These are phyloP conservation scores for Amblyraja radiata DNA, from an alignment of 2,797 vertebrate genomes.

Conservation along the genomic window DNA sequence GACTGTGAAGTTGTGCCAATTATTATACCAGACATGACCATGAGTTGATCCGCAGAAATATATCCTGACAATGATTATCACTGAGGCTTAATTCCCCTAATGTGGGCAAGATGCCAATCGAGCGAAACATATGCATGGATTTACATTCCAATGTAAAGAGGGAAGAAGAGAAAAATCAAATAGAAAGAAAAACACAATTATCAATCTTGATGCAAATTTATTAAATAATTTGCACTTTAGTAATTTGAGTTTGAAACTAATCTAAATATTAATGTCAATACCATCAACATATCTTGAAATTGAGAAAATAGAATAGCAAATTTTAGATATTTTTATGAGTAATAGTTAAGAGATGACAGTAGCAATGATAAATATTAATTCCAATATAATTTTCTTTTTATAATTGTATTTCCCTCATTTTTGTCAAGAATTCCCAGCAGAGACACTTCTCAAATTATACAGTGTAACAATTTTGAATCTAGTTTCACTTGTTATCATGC, in stretches of 20 bases:
- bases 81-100: neutral
- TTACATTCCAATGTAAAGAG: neutral
- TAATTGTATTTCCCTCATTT: conserved; percentile 22
- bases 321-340: conserved; percentile 3
- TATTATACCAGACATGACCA: neutral
- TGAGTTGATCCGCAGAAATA: neutral
- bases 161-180: neutral
- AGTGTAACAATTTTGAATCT: conserved; percentile 36
- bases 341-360: neutral
- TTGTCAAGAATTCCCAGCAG: conserved; percentile 32
- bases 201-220: neutral
- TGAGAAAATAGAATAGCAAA: neutral
- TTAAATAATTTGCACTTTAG: conserved; percentile 6
- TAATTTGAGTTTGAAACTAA: conserved; percentile 1
- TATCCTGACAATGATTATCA: neutral
- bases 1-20: too few species aligned
- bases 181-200: neutral
- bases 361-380: conserved; percentile 26
- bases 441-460: conserved; percentile 9
- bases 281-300: neutral
- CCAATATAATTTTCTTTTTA: neutral
- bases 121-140: neutral
- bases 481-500: conserved; percentile 14
- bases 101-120: neutral
- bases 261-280: neutral